Percentiles rank a stretch among this genome's conserved stretches.
These are phyloP conservation scores for Nerophis ophidion DNA, from an alignment of 2,113 vertebrate genomes.

Conservation along the genomic window DNA sequence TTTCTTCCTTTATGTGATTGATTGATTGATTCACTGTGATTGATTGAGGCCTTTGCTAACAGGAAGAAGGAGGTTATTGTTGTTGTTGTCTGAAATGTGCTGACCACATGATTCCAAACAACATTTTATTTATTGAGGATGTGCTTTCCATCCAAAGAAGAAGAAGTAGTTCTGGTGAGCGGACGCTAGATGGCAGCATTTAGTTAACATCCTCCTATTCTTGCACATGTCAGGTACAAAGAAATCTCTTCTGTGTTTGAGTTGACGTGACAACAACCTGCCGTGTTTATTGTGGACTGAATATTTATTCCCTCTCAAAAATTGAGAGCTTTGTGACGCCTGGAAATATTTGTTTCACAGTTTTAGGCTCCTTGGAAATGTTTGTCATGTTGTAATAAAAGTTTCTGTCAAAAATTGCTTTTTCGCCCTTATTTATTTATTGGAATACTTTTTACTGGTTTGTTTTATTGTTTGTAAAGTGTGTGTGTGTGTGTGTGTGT, in stretches of 20 bases:
- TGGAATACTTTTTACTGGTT: neutral
- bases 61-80: too few species aligned
- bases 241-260: too few species aligned
- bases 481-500: too few species aligned
- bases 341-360: neutral
- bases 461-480: too few species aligned
- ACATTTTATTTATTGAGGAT: neutral
- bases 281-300: constrained; percentile 2
- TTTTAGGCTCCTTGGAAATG: neutral
- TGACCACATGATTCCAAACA: too few species aligned
- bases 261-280: neutral
- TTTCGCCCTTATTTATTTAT: neutral
- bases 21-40: too few species aligned
- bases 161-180: neutral
- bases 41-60: too few species aligned
- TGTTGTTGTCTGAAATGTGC: too few species aligned
- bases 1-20: constrained; percentile 15
- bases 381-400: constrained; percentile 3
- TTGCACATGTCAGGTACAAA: neutral
- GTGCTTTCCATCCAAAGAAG: neutral
- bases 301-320: too few species aligned
- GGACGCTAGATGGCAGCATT: constrained; percentile 6
- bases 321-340: neutral
- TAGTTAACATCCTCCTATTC: neutral
- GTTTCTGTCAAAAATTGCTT: neutral